Conservation (phyloP, 2,797 vertebrate species). For the Acropternis orthonyx region DNA sequence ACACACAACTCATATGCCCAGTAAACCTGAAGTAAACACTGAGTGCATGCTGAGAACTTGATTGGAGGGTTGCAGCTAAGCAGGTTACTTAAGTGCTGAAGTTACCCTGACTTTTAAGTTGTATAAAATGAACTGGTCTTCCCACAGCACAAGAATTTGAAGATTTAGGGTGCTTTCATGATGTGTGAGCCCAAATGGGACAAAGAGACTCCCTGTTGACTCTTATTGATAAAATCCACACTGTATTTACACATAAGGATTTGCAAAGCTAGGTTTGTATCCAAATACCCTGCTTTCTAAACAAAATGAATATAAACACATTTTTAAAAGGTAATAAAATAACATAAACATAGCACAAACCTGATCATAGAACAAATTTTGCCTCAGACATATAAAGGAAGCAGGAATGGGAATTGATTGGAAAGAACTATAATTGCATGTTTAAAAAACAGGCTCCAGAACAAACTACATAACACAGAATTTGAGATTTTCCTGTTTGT, state of each 20-base stretch:
- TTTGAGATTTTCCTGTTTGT: neutral
- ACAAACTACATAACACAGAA: neutral
- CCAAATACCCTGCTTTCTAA: neutral
- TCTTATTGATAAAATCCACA: neutral
- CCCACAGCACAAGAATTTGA: neutral
- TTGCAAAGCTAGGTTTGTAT: neutral
- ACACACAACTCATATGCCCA: neutral
- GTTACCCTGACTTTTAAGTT: neutral
- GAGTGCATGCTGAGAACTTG: fast-evolving
- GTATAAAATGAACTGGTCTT: neutral
- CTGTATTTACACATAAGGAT: neutral
- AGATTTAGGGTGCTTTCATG: neutral
- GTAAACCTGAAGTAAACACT: neutral
- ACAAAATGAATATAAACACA: neutral
- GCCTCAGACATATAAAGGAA: neutral
- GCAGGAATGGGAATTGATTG: neutral
- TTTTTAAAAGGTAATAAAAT: neutral
- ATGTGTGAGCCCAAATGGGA: neutral
- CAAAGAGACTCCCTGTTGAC: neutral
- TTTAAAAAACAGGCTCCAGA: neutral
- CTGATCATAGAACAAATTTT: neutral
- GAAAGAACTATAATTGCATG: neutral
- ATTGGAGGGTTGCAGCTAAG: neutral
- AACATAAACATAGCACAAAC: neutral
- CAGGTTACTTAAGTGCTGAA: neutral